Percentiles rank a stretch among this genome's conserved stretches.
Conservation (phyloP, 1,140 invertebrate species). For the Penaeus vannamei region DNA sequence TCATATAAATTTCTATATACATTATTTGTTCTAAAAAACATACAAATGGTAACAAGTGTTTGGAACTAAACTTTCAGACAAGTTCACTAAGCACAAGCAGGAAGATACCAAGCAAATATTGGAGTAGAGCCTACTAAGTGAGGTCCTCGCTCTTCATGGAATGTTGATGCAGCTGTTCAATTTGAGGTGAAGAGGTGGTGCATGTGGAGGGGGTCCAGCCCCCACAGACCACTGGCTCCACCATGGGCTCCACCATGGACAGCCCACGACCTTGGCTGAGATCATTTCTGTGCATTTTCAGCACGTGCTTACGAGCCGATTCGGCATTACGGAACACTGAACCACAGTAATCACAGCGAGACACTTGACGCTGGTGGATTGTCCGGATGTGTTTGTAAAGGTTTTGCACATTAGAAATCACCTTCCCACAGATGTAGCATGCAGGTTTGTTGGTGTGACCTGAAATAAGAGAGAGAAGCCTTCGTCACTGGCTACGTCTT, state of each 20-base stretch:
- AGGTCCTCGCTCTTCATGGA: constrained; percentile 64
- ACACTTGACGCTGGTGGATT: constrained; percentile 63
- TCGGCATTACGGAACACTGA: constrained; percentile 64
- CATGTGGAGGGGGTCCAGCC: constrained; percentile 38
- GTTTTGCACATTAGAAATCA: constrained; percentile 65
- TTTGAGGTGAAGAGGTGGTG: constrained; percentile 39
- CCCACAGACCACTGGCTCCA: constrained; percentile 57
- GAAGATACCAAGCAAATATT: constrained; percentile 64
- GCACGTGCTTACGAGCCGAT: constrained; percentile 62
- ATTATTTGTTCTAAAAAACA: constrained; percentile 65
- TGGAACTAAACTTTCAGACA: constrained; percentile 62
- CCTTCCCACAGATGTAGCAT: constrained; percentile 65
- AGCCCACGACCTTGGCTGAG: constrained; percentile 56
- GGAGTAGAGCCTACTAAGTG: constrained; percentile 63
- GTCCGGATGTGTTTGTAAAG: constrained; percentile 65
- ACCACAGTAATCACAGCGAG: constrained; percentile 64
- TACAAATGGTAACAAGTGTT: constrained; percentile 65
- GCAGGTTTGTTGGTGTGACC: constrained; percentile 65
- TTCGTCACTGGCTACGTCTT: constrained; percentile 57
- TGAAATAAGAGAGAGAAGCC: constrained; percentile 65
- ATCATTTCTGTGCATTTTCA: constrained; percentile 65
- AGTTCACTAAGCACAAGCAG: constrained; percentile 65
- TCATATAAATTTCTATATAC: constrained; percentile 66
- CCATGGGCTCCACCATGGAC: constrained; percentile 60
- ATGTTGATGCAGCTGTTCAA: constrained; percentile 51